Conservation (phyloP, 2,888 invertebrate species). For the Leptodirus hochenwartii region DNA sequence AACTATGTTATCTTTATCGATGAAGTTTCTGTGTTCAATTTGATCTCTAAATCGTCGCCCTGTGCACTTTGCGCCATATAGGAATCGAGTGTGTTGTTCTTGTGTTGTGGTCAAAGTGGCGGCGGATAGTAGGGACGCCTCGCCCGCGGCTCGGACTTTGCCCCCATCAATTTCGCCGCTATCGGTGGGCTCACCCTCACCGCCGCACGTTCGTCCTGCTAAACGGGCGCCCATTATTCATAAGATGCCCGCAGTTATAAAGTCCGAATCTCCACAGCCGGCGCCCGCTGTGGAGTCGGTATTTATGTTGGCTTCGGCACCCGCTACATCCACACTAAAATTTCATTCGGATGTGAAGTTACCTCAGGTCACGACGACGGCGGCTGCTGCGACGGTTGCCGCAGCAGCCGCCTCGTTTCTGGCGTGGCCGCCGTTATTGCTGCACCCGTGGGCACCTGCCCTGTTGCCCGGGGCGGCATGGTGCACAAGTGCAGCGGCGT, state of each 20-base stretch:
- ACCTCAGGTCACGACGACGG: no score
- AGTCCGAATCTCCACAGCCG: no score
- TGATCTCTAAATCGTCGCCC: no score
- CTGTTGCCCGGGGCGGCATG: slow-evolving; percentile 48
- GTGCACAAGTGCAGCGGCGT: slow-evolving; percentile 43
- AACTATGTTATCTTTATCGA: no score
- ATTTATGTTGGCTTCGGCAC: slow-evolving; percentile 12
- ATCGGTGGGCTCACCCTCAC: slow-evolving; percentile 14
- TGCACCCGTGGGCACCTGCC: slow-evolving; percentile 60
- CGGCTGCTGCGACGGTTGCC: slow-evolving; percentile 14
- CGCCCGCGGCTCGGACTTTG: slow-evolving; percentile 12
- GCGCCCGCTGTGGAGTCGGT: no score
- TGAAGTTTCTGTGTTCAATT: no score
- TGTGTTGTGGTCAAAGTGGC: slow-evolving; percentile 26
- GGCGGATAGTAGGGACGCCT: slow-evolving; percentile 22
- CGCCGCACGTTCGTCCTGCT: no score
- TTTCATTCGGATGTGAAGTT: no score
- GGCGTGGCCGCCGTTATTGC: slow-evolving; percentile 56
- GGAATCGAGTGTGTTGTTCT: no score
- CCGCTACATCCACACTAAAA: no score
- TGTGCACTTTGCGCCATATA: no score
- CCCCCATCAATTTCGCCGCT: slow-evolving; percentile 10
- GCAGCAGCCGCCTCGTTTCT: slow-evolving; percentile 36
- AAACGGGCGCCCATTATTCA: slow-evolving; percentile 10
- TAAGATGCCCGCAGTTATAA: slow-evolving; percentile 15